Conservation (phyloP, 2,888 invertebrate species). For the Peribatodes rhomboidaria region DNA sequence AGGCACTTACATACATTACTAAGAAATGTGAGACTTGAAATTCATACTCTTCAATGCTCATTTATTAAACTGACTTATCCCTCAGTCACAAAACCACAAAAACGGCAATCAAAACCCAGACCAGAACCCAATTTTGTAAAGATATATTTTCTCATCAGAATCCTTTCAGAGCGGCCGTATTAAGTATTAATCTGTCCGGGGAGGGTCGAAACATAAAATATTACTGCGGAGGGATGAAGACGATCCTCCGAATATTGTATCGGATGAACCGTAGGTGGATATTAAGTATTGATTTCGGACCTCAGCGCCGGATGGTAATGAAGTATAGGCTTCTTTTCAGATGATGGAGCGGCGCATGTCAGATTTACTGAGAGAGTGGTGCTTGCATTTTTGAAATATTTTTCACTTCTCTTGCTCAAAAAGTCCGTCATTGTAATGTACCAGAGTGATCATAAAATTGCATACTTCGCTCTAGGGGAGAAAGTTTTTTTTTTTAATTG, state of each 20-base stretch:
- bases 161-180: slow-evolving; percentile 43
- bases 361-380: slow-evolving; percentile 11
- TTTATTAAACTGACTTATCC: background rate
- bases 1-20: too few species aligned
- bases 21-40: background rate
- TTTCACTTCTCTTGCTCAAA: too few species aligned
- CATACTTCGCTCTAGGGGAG: too few species aligned
- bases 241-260: slow-evolving; percentile 39
- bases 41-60: background rate
- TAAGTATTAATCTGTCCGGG: slow-evolving; percentile 44
- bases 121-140: slow-evolving; percentile 33
- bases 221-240: slow-evolving; percentile 41
- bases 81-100: slow-evolving; percentile 11
- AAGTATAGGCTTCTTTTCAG: slow-evolving; percentile 30
- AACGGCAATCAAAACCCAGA: slow-evolving; percentile 21
- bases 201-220: slow-evolving; percentile 42
- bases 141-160: slow-evolving; percentile 42
- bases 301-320: slow-evolving; percentile 28
- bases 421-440: too few species aligned
- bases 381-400: too few species aligned
- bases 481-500: too few species aligned
- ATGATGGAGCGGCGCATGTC: slow-evolving; percentile 18
- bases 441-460: too few species aligned
- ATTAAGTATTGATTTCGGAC: slow-evolving; percentile 49
- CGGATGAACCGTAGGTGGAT: slow-evolving; percentile 36